A percentile compares a stretch with the other conserved stretches of the same genome.
These are phyloP conservation scores for Chymomyza fuscimana DNA, from an alignment of 2,888 invertebrate species.

Conservation along the genomic window DNA sequence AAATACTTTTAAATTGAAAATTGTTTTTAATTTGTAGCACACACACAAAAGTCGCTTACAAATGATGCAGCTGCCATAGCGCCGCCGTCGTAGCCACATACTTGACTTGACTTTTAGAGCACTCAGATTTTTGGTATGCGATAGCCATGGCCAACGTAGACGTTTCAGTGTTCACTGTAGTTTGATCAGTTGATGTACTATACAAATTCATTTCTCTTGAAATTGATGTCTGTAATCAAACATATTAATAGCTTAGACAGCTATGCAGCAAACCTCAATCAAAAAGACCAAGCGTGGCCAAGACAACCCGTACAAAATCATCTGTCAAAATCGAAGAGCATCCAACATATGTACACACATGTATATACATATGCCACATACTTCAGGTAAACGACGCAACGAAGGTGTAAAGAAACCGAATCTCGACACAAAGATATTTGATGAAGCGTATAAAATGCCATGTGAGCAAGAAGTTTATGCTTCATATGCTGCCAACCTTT, in stretches of 20 bases:
- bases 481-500: constrained; percentile 8
- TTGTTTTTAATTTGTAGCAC: constrained; percentile 34
- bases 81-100: not conserved
- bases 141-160: not conserved
- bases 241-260: constrained; percentile 65
- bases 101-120: not conserved
- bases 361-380: constrained; percentile 4
- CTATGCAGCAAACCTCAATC: constrained; percentile 55
- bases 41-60: not conserved
- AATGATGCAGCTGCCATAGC: constrained; percentile 1
- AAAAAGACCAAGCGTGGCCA: constrained; percentile 22
- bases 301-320: constrained; percentile 50
- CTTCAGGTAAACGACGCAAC: constrained; percentile 23
- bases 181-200: not conserved
- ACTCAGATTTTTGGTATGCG: not conserved
- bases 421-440: constrained; percentile 59
- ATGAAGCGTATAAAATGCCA: constrained; percentile 72
- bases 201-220: constrained; percentile 34
- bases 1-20: constrained; percentile 71
- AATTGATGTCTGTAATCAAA: constrained; percentile 67
- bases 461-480: constrained; percentile 51
- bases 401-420: constrained; percentile 68
- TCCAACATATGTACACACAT: constrained; percentile 45
- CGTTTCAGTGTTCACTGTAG: not conserved
- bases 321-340: constrained; percentile 73